Base-by-base conservation (phyloP, 30 jellyfish, hydroid and myxozoan genomes). In the Cassiopea xamachana region DNA sequence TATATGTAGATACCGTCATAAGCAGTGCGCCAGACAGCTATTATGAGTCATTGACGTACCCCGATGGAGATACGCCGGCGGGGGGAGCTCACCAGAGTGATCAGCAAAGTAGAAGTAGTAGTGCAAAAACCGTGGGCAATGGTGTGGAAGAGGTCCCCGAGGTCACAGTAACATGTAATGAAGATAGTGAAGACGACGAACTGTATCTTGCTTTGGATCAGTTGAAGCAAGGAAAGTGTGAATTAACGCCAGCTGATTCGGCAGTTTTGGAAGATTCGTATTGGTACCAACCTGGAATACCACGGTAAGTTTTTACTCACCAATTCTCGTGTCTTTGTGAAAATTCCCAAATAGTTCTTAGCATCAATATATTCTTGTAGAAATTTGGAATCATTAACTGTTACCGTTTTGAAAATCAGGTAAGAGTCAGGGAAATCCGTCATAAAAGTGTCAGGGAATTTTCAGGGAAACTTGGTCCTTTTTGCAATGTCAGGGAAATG, bases 281-380 rank as follows among this genome's bases (percentile, higher is more conserved):
- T 59, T 90, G 97, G 97, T 90, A 59, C 82, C 97, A 83, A 76
- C 92, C 91, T 12, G 97, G 93, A 14, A 61, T 90, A 45, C 84
- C 97, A 50, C 75, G 97, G 96, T 89, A 48, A 39, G 79, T 8
- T 18, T 84, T 58, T 58, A 5, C 69, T 8, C 14, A 62, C 2
- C 43, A 62, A 83, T 7, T 8, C 15, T 15, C 1, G 60, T 13
- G n/a, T 48, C 9, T 39, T 69, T 39, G n/a, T 6, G 69, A 58
- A 58, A 5, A 13, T 13, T 58, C 69, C 13, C 13, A 5, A 58
- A 13, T 58, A 58, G 13, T 13, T 58, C 69, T 7, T 13, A 58
- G 13, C 7, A 58, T 5, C 7, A 58, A 5, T 58, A 58, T 58
- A 7, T 58, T 5, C 69, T 13, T 7, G 13, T 58, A 58, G 69